These are phyloP conservation scores for Acipenser transmontanus DNA, from an alignment of 2,797 vertebrate species.

Conservation along the genomic window DNA sequence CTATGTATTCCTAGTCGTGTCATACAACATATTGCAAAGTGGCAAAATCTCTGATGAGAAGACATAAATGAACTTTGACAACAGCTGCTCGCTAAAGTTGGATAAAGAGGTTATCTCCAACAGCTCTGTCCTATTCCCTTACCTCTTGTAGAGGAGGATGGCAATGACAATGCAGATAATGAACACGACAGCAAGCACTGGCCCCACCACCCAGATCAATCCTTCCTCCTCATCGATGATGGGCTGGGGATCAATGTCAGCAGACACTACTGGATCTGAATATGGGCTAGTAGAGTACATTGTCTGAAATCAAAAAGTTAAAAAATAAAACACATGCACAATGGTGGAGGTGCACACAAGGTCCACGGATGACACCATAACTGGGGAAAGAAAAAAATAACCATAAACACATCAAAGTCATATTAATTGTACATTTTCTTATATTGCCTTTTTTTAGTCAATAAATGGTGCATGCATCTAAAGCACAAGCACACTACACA, in stretches of 20 bases:
- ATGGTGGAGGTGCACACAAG: slow-evolving; percentile 10
- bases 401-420: background rate
- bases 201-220: slow-evolving; percentile 96
- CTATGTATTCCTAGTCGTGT: background rate
- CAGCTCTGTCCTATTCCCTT: slow-evolving; percentile 30
- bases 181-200: slow-evolving; percentile 95
- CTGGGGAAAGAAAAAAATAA: background rate
- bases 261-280: slow-evolving; percentile 89
- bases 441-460: too few species aligned
- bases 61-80: slow-evolving; percentile 14
- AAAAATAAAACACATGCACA: slow-evolving; percentile 12
- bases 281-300: slow-evolving; percentile 97
- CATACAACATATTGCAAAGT: slow-evolving; percentile 6
- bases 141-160: slow-evolving; percentile 98
- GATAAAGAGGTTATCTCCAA: background rate
- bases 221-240: slow-evolving; percentile 97
- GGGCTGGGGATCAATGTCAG: slow-evolving; percentile 94
- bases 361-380: too few species aligned
- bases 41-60: background rate
- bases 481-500: too few species aligned
- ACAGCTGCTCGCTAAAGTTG: background rate
- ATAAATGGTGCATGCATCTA: too few species aligned
- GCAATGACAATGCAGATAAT: slow-evolving; percentile 99
- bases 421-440: too few species aligned
- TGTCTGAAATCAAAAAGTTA: slow-evolving; percentile 58